Conservation (phyloP, 37 sponge, comb jelly and placozoan genomes). For the Agelas oroides region DNA sequence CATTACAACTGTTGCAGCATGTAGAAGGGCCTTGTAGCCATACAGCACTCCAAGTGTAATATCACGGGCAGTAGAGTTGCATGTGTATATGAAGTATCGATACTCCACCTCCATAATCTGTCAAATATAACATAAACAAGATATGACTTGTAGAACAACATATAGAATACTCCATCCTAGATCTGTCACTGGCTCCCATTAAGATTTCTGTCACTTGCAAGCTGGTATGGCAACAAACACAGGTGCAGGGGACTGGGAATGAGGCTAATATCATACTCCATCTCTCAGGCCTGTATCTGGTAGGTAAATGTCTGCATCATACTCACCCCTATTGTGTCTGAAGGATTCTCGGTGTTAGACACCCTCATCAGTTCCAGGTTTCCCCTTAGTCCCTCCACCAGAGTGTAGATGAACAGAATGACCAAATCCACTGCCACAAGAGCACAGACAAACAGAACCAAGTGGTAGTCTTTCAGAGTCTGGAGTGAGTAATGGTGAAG, state of each 20-base stretch:
- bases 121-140: no score
- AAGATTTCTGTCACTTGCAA: no score
- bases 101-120: no score
- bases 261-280: no score
- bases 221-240: no score
- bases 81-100: not conserved
- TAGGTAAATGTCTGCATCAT: not conserved
- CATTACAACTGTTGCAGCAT: not conserved
- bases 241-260: no score
- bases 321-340: not conserved
- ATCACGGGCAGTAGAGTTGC: not conserved
- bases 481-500: not conserved
- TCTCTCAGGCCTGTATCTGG: no score
- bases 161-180: no score
- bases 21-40: slow-evolving; percentile 19
- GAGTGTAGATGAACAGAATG: not conserved
- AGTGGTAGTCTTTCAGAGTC: not conserved
- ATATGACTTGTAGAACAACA: no score
- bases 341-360: not conserved
- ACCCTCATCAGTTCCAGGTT: not conserved
- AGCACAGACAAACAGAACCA: not conserved
- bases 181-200: no score
- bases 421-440: not conserved
- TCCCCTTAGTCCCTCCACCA: not conserved
- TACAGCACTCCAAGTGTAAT: not conserved